Base-by-base conservation (phyloP, 2,888 invertebrate genomes). In the Girardia tigrina region DNA sequence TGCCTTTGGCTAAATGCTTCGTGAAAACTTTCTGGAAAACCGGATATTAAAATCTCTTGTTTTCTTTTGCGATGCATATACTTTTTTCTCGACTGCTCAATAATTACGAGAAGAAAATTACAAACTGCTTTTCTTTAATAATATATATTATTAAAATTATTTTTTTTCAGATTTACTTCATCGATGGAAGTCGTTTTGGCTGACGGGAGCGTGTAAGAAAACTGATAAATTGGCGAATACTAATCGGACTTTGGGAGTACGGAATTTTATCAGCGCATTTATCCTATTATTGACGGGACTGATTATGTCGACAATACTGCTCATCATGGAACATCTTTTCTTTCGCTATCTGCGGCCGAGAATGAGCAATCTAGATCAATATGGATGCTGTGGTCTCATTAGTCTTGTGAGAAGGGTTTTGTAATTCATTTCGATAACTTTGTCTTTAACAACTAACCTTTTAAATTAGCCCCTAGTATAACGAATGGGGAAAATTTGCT, bases 311-410 rank as follows among this genome's bases (percentile, higher is more conserved):
- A 73, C 29, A 1, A 1, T 73, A 4, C 36, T 73, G 16, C 26
- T 73, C n/a, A 42, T 28, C 16, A 23, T n/a, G 14, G 73, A 73
- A n/a, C 73, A 73, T n/a, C n/a, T 29, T 26, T 73, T 73, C 29
- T 73, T 29, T 29, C 29, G 73, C 12, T 73, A 73, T 29, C n/a
- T 73, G 20, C 69, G 73, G 29, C 73, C 73, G 6, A 1, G 36
- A 23, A 27, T 73, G 26, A 28, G 73, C 23, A 26, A 73, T 26
- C 23, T 28, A 1, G 73, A 73, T 29, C 28, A 73, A 8, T 73
- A 73, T 73, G 73, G 73, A 29, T 73, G 73, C 29, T 73, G 73
- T 36, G 73, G 73, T 6, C 29, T 73, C 1, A 36, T 73, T 42
- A 73, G 73, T 29, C 23, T 73, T 8, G 73, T 73, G 23, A 73